phyloP scores from a whole-genome alignment of 92 coral and sea anemone genomes.

The Desmophyllum pertusum region DNA sequence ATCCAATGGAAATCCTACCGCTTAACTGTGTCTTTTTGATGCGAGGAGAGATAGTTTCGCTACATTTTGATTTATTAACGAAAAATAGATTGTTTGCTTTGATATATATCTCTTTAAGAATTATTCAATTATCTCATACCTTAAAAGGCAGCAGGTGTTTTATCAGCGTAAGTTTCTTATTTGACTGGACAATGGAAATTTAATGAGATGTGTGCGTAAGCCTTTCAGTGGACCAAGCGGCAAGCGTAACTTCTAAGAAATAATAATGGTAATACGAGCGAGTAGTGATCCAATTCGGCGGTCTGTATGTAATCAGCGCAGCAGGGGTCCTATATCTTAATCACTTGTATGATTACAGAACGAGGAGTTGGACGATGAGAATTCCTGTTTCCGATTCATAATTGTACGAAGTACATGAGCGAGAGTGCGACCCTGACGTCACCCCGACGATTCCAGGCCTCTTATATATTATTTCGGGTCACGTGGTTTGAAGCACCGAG shows the following conservation, averaged over 20 bases:
- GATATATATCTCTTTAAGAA: constrained; percentile 52
- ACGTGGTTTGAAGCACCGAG: background rate
- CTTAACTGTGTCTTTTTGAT: background rate
- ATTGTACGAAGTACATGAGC: background rate
- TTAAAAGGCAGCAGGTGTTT: constrained; percentile 70
- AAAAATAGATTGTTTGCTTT: constrained; percentile 65
- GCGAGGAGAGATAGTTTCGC: background rate
- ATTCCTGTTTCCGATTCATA: background rate
- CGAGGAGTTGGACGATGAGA: background rate
- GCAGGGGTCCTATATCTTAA: background rate
- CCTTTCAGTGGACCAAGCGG: background rate
- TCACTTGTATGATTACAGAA: background rate
- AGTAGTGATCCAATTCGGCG: background rate
- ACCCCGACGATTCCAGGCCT: no score
- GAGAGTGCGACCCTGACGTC: no score
- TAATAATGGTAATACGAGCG: background rate
- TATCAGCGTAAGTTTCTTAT: constrained; percentile 2
- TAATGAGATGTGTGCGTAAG: constrained; percentile 13
- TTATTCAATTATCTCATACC: constrained; percentile 79
- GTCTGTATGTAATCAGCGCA: background rate
- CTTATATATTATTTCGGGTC: background rate
- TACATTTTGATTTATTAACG: constrained; percentile 6
- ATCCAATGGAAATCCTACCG: constrained; percentile 4
- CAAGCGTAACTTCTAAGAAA: background rate
- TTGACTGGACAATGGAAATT: constrained; percentile 31